Evolutionary conservation across 2,888 invertebrate species (phyloP).

Genomic region (Macaria liturata): DNA sequence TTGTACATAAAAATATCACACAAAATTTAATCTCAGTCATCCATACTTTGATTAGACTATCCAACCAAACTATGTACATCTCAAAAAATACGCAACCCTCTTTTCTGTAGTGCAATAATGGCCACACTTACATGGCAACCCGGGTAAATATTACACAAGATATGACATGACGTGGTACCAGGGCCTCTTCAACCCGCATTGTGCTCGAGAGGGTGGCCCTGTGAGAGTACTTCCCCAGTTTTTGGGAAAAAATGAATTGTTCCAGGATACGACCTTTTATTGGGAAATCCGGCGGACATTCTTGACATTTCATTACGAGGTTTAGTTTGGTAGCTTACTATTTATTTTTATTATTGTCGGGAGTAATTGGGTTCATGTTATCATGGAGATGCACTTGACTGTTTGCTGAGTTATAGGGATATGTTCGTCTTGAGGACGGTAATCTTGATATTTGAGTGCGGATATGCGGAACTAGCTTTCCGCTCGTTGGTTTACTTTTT

Average conservation of each 20-base stretch:
- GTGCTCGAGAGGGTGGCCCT: constrained; percentile 37
- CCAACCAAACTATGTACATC: not conserved
- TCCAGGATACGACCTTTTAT: constrained; percentile 50
- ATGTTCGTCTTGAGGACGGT: constrained; percentile 3
- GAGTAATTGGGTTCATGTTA: constrained; percentile 33
- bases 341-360: constrained; percentile 28
- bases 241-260: constrained; percentile 61
- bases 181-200: constrained; percentile 53
- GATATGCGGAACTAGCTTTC: not conserved
- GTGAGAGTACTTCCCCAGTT: constrained; percentile 44
- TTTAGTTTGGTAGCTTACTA: constrained; percentile 40
- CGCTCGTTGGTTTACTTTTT: no score
- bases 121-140: constrained; percentile 18
- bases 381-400: constrained; percentile 17
- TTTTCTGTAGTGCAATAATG: constrained; percentile 23
- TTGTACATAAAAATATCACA: no score
- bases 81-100: constrained; percentile 3
- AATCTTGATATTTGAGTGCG: not conserved
- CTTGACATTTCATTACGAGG: constrained; percentile 53
- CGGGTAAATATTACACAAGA: constrained; percentile 25
- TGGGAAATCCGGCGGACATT: constrained; percentile 46
- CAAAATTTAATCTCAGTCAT: no score
- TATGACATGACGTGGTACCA: constrained; percentile 34
- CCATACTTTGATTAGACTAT: no score
- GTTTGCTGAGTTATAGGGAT: constrained; percentile 3